Percentiles rank a stretch among this genome's conserved stretches.
Conservation (phyloP, 2,113 vertebrate species). For the Philantomba maxwellii region DNA sequence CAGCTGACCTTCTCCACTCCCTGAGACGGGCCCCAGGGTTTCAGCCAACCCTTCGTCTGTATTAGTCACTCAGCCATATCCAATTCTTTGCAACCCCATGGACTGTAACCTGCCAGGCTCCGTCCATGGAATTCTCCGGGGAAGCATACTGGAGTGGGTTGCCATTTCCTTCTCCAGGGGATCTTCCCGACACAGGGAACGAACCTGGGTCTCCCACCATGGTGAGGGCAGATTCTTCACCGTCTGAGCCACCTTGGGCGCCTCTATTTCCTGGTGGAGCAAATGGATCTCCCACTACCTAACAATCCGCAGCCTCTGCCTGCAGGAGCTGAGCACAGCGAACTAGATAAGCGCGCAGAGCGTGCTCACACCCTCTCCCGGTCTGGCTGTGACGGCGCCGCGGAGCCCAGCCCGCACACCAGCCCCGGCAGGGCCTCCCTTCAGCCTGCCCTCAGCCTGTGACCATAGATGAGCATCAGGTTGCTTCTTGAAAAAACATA, state of each 20-base stretch:
- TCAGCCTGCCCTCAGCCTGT: accelerated
- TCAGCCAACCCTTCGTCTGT: not conserved
- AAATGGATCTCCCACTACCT: not conserved
- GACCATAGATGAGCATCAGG: not conserved
- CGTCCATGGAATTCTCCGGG: accelerated
- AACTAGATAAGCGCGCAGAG: not conserved
- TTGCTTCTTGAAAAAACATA: not conserved
- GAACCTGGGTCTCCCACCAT: not conserved
- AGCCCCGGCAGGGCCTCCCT: not conserved
- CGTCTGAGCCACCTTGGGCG: not conserved
- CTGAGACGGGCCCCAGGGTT: not conserved
- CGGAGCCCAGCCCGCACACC: not conserved
- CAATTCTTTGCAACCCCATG: not conserved
- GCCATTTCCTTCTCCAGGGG: not conserved
- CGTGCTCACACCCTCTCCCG: not conserved
- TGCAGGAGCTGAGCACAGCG: not conserved
- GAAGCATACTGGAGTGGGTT: not conserved
- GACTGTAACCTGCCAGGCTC: not conserved
- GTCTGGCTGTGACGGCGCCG: accelerated
- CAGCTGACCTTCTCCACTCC: not conserved
- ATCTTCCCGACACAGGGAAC: not conserved
- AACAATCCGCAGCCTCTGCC: not conserved
- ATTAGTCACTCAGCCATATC: not conserved
- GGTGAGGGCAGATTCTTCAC: not conserved
- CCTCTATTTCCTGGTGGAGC: not conserved